A percentile compares a stretch with the other conserved stretches of the same genome.
phyloP scores from a whole-genome alignment of 2,113 vertebrate genomes.

The Hypanus sabinus region DNA sequence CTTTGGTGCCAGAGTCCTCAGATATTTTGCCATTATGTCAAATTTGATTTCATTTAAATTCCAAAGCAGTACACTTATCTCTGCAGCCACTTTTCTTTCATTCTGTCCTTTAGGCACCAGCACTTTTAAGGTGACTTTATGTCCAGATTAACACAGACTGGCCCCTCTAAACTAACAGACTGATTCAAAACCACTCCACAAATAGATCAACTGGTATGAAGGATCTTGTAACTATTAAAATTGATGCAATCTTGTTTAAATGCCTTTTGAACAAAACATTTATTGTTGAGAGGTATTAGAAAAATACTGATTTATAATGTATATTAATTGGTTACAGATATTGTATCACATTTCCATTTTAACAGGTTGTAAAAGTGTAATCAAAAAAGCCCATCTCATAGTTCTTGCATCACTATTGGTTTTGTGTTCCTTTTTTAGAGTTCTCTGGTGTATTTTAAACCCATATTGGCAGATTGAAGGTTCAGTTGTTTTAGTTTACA shows the following conservation, averaged over 20 bases:
- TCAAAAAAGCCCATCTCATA: not conserved
- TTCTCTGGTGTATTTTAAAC: not conserved
- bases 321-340: conserved; percentile 21
- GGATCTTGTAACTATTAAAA: not conserved
- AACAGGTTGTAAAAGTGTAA: not conserved
- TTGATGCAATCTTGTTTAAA: not conserved
- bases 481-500: not conserved
- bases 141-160: not conserved
- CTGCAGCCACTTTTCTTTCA: not conserved
- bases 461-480: not conserved
- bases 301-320: not conserved
- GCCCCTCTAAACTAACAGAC: not conserved
- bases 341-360: not conserved
- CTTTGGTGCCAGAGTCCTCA: not conserved
- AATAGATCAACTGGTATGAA: not conserved
- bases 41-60: not conserved
- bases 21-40: not conserved
- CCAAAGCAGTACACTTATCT: not conserved
- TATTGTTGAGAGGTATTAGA: not conserved
- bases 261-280: conserved; percentile 6
- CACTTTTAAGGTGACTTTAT: not conserved
- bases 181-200: not conserved
- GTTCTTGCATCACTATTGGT: not conserved
- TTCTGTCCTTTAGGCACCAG: not conserved
- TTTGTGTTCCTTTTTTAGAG: no score